Conservation (phyloP, 1,140 invertebrate genomes). For the Euura saliciscinereae region DNA sequence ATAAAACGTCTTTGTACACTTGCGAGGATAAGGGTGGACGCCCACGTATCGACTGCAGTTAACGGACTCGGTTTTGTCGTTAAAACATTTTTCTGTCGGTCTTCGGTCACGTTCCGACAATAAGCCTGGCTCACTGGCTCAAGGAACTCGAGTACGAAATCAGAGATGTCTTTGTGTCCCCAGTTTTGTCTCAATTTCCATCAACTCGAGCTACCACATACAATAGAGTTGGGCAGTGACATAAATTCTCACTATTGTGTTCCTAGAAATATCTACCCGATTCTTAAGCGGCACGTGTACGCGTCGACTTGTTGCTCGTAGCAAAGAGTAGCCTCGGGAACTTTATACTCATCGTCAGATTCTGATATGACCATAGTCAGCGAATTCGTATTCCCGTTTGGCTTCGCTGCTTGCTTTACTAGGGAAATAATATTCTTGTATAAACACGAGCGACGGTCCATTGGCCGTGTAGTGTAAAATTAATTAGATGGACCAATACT, state of each 20-base stretch:
- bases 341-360: too few relatives aligned
- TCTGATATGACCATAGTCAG: too few relatives aligned
- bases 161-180: neutral
- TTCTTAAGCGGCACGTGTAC: neutral
- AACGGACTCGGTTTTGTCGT: neutral
- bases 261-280: neutral
- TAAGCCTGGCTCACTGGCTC: neutral
- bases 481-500: too few relatives aligned
- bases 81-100: neutral
- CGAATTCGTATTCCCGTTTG: too few relatives aligned
- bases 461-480: neutral
- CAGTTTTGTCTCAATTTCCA: neutral
- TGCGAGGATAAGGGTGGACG: neutral
- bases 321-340: neutral
- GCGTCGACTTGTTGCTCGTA: neutral
- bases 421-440: neutral
- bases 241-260: neutral
- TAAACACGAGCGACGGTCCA: neutral
- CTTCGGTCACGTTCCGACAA: too few relatives aligned
- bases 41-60: slow-evolving; percentile 2
- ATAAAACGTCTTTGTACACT: slow-evolving; percentile 1
- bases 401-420: neutral
- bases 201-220: neutral
- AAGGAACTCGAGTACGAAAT: neutral
- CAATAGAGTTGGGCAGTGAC: neutral